Conservation (phyloP, 2,888 invertebrate genomes). For the Drosophila limbata region DNA sequence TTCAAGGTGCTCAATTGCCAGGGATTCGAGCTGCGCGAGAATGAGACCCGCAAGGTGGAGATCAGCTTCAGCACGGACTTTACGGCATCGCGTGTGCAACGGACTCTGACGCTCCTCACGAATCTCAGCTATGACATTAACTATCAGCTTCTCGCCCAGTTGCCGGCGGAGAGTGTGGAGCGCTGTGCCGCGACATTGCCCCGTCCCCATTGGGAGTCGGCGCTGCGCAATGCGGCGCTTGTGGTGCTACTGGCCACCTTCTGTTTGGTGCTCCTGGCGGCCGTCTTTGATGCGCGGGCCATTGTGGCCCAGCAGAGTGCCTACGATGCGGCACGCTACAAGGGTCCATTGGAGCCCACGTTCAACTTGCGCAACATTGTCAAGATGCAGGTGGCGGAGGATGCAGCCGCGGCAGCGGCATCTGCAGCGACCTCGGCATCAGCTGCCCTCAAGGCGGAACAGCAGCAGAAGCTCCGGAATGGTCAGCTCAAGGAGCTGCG, state of each 20-base stretch:
- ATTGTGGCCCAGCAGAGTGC: conserved; percentile 86
- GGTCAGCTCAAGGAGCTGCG: conserved; percentile 60
- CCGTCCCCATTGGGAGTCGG: conserved; percentile 91
- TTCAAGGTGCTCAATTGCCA: conserved; percentile 92
- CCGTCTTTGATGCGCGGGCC: conserved; percentile 90
- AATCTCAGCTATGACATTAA: conserved; percentile 88
- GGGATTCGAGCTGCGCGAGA: conserved; percentile 90
- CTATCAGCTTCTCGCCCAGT: conserved; percentile 89
- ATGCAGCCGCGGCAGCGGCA: conserved; percentile 46
- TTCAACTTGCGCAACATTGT: conserved; percentile 87
- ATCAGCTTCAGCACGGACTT: conserved; percentile 96
- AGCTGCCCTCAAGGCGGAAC: conserved; percentile 32
- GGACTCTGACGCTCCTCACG: conserved; percentile 88
- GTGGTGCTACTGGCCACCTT: conserved; percentile 88
- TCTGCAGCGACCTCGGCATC: conserved; percentile 33
- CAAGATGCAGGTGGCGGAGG: conserved; percentile 61
- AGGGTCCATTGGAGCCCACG: conserved; percentile 87
- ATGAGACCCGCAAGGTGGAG: conserved; percentile 91
- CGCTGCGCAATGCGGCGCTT: conserved; percentile 88
- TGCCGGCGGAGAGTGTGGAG: conserved; percentile 88
- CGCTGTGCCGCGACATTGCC: conserved; percentile 89
- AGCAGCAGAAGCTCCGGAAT: conserved; percentile 44
- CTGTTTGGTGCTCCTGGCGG: conserved; percentile 88
- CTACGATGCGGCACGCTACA: conserved; percentile 86
- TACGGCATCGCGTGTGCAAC: conserved; percentile 90